Conservation (phyloP, 1,140 invertebrate genomes). For the Hyles vespertilio region DNA sequence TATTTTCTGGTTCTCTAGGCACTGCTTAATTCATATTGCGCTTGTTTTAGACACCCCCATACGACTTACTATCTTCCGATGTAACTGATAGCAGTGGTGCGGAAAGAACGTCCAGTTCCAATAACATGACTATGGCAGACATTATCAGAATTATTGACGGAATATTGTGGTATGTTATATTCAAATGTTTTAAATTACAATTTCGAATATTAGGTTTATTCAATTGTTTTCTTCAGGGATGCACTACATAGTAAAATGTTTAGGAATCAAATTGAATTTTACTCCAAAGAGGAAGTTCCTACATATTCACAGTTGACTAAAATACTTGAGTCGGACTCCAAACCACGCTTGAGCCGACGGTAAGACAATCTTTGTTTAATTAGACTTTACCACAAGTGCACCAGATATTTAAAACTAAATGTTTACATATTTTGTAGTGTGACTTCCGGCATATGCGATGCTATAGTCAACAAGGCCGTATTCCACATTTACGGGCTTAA, state of each 20-base stretch:
- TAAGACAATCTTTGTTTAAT: slow-evolving; percentile 19
- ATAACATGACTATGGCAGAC: slow-evolving; percentile 48
- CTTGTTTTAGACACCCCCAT: slow-evolving; percentile 49
- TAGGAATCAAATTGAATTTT: slow-evolving; percentile 48
- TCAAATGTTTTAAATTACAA: no score
- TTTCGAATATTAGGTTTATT: not conserved
- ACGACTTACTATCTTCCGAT: slow-evolving; percentile 54
- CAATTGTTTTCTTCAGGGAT: slow-evolving; percentile 34
- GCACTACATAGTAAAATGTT: slow-evolving; percentile 65
- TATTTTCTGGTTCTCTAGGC: no score
- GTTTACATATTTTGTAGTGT: slow-evolving; percentile 34
- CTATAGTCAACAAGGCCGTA: slow-evolving; percentile 65
- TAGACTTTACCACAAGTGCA: no score
- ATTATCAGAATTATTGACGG: slow-evolving; percentile 54
- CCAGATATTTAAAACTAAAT: no score
- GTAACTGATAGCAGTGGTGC: slow-evolving; percentile 24
- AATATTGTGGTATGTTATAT: slow-evolving; percentile 47
- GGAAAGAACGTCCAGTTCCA: slow-evolving; percentile 28
- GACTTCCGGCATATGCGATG: slow-evolving; percentile 65
- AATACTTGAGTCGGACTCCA: slow-evolving; percentile 35
- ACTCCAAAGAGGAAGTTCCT: slow-evolving; percentile 56
- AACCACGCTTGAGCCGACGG: slow-evolving; percentile 50
- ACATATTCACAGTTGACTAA: slow-evolving; percentile 48
- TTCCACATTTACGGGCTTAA: slow-evolving; percentile 52
- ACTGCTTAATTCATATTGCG: not conserved